Evolutionary conservation across 1,140 invertebrate genomes (phyloP).

Genomic region (Drosophila nikananu): DNA sequence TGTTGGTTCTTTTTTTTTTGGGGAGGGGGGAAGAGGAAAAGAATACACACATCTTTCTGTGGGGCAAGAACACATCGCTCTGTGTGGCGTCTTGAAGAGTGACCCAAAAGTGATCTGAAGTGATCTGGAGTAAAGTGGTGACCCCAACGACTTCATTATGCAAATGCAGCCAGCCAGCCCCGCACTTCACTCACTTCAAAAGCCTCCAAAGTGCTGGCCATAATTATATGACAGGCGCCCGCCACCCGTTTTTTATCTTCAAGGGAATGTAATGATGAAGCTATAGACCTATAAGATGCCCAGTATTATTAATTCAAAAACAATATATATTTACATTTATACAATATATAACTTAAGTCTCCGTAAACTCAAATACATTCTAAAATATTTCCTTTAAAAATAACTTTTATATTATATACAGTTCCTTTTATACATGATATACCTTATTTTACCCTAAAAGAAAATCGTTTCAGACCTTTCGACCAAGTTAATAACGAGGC

Average conservation of each 20-base stretch:
- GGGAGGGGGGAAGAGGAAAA: not conserved
- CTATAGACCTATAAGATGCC: not conserved
- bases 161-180: slow-evolving; percentile 50
- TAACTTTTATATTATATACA: not conserved
- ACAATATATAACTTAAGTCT: not conserved
- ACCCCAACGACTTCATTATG: slow-evolving; percentile 74
- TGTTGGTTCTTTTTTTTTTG: not conserved
- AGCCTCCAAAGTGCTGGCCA: slow-evolving; percentile 49
- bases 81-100: slow-evolving; percentile 52
- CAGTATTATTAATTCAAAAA: not conserved
- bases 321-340: not conserved
- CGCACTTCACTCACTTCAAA: slow-evolving; percentile 61
- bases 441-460: not conserved
- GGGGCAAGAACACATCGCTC: slow-evolving; percentile 18
- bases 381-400: not conserved
- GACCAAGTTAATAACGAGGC: slow-evolving; percentile 30
- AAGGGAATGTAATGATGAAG: no score
- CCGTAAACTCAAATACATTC: not conserved
- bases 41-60: not conserved
- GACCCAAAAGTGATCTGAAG: slow-evolving; percentile 39
- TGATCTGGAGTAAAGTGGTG: slow-evolving; percentile 55
- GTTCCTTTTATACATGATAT: not conserved
- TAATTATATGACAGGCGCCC: slow-evolving; percentile 72
- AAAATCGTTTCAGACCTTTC: slow-evolving; percentile 5
- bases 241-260: slow-evolving; percentile 14